A percentile compares a stretch with the other conserved stretches of the same genome.
Evolutionary conservation across 2,797 vertebrate genomes (phyloP).

Genomic region (Argya squamiceps): DNA sequence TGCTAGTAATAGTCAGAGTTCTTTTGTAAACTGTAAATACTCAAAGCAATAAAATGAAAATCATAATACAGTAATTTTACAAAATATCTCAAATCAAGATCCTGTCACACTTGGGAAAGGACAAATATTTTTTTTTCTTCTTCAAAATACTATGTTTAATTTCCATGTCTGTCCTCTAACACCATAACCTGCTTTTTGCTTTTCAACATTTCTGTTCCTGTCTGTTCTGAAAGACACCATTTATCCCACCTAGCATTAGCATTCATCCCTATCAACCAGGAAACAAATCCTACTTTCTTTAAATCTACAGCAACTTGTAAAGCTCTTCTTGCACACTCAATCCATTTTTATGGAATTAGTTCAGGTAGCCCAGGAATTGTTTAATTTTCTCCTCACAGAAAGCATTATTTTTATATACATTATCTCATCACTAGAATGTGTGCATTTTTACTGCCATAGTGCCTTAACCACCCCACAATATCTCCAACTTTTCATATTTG

Average conservation of each 20-base stretch:
- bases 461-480: background rate
- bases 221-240: background rate
- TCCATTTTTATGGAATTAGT: background rate
- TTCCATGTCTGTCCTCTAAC: background rate
- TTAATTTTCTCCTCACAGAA: background rate
- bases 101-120: background rate
- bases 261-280: background rate
- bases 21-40: background rate
- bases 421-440: background rate
- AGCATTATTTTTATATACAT: background rate
- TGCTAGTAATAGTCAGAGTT: background rate
- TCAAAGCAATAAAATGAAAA: background rate
- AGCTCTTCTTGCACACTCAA: background rate
- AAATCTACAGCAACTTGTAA: background rate
- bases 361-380: background rate
- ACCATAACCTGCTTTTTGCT: background rate
- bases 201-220: background rate
- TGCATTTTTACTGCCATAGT: background rate
- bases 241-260: background rate
- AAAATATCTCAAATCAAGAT: background rate
- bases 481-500: background rate
- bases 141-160: background rate
- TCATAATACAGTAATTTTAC: background rate
- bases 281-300: background rate
- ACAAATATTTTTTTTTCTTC: background rate